These are phyloP conservation scores for Siniperca scherzeri DNA, from an alignment of 2,797 vertebrate species.

Conservation along the genomic window DNA sequence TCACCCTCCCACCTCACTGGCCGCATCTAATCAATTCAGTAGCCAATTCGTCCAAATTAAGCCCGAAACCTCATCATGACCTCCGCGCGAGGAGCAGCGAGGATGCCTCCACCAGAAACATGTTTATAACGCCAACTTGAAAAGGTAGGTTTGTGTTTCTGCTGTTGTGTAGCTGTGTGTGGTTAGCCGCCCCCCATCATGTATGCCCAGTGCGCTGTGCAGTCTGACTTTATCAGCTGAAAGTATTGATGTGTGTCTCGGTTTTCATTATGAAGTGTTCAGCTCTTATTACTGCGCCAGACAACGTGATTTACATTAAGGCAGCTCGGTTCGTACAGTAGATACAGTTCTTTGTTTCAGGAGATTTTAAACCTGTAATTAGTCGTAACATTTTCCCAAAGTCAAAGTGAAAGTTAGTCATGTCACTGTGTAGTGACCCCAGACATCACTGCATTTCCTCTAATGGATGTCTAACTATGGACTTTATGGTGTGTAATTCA, in stretches of 20 bases:
- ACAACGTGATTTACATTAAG: not conserved
- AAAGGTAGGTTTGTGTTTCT: slow-evolving; percentile 72
- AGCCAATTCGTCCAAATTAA: slow-evolving; percentile 1
- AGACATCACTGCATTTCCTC: slow-evolving; percentile 4
- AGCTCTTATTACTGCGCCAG: slow-evolving; percentile 45
- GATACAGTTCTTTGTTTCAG: slow-evolving; percentile 3
- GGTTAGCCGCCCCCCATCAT: not conserved
- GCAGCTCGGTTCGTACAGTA: not conserved
- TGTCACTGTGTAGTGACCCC: not conserved
- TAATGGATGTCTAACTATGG: slow-evolving; percentile 4
- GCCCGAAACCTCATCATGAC: slow-evolving; percentile 54
- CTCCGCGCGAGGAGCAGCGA: slow-evolving; percentile 35
- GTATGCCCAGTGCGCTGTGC: not conserved
- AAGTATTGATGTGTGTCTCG: slow-evolving; percentile 38
- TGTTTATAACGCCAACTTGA: slow-evolving; percentile 52
- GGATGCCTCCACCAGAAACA: slow-evolving; percentile 39
- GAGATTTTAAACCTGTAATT: slow-evolving; percentile 16
- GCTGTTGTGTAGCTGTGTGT: not conserved
- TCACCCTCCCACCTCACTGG: slow-evolving; percentile 61
- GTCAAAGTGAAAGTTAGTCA: slow-evolving; percentile 57
- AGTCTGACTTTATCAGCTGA: slow-evolving; percentile 36
- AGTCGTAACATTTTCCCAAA: slow-evolving; percentile 42
- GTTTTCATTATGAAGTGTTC: slow-evolving; percentile 32
- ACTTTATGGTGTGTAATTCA: not conserved
- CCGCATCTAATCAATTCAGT: slow-evolving; percentile 42